Percentiles rank a stretch among this genome's conserved stretches.
phyloP scores from a whole-genome alignment of 2,888 invertebrate species.

The Drosophila kanekoi region DNA sequence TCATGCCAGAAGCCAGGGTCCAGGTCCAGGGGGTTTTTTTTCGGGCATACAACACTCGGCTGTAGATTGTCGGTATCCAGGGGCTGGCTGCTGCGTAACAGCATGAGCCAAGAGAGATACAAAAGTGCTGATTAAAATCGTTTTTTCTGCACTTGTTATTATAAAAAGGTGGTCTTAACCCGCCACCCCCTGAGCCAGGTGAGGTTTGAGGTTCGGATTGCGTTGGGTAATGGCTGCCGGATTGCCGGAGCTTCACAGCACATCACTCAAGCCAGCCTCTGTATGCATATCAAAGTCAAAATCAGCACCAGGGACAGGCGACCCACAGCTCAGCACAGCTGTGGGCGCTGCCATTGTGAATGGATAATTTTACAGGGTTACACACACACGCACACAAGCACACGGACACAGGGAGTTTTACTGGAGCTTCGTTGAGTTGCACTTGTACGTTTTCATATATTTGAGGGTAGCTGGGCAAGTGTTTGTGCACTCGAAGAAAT shows the following conservation, averaged over 20 bases:
- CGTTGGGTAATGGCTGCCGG: constrained; percentile 26
- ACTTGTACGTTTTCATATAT: constrained; percentile 36
- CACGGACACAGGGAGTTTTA: constrained; percentile 13
- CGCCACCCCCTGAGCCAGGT: constrained; percentile 13
- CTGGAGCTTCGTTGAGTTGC: constrained; percentile 35
- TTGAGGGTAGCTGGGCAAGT: not conserved
- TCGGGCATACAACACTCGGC: constrained; percentile 14
- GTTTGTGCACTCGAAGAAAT: not conserved
- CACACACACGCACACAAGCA: not conserved
- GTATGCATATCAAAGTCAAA: constrained; percentile 76
- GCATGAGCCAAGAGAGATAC: constrained; percentile 66
- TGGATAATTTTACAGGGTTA: constrained; percentile 63
- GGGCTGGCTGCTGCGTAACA: constrained; percentile 55
- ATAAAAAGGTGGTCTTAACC: constrained; percentile 53
- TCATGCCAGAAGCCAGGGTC: constrained; percentile 38
- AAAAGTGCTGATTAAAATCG: constrained; percentile 78
- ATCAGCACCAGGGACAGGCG: constrained; percentile 65
- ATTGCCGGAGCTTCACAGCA: constrained; percentile 24
- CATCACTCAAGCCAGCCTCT: constrained; percentile 62
- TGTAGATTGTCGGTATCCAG: constrained; percentile 21
- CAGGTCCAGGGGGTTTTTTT: constrained; percentile 3
- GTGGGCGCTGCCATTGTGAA: constrained; percentile 43
- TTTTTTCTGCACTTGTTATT: constrained; percentile 59
- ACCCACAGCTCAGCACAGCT: constrained; percentile 40
- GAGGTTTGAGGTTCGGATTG: constrained; percentile 3